These are phyloP conservation scores for Dromiciops gliroides DNA, from an alignment of 2,113 vertebrate species.

Conservation along the genomic window DNA sequence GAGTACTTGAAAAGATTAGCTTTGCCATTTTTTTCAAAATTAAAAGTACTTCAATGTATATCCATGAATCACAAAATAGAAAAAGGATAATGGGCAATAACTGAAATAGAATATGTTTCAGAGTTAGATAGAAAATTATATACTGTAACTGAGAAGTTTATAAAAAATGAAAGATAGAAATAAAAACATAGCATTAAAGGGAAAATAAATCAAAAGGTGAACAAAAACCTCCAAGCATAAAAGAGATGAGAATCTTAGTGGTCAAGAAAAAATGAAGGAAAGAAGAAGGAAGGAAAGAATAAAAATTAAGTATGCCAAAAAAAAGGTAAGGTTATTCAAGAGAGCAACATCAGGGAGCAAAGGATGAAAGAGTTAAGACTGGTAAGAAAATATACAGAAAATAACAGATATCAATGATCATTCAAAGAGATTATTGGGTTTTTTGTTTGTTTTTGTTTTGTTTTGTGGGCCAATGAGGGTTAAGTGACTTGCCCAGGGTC, in stretches of 20 bases:
- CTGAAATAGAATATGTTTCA: background rate
- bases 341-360: too few relatives aligned
- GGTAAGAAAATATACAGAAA: too few relatives aligned
- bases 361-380: too few relatives aligned
- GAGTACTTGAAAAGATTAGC: conserved; percentile 43
- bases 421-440: too few relatives aligned
- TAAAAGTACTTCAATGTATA: conserved; percentile 43
- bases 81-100: conserved; percentile 12
- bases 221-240: conserved; percentile 25
- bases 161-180: conserved; percentile 20
- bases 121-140: conserved; percentile 32
- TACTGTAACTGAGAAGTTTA: background rate
- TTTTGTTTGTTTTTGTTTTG: too few relatives aligned
- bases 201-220: conserved; percentile 45
- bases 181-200: conserved; percentile 36
- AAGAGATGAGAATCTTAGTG: conserved; percentile 25
- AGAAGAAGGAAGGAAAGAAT: too few relatives aligned
- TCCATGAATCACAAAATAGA: conserved; percentile 17
- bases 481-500: too few relatives aligned
- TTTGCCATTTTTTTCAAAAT: conserved; percentile 21
- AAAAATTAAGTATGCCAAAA: too few relatives aligned
- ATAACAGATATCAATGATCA: too few relatives aligned
- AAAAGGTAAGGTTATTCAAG: too few relatives aligned
- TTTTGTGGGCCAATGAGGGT: too few relatives aligned
- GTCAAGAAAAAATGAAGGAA: background rate